Evolutionary conservation across 2,113 vertebrate genomes (phyloP), one percentile per base, ranked within the genome.

Genomic region (Poeciliopsis prolifica): DNA sequence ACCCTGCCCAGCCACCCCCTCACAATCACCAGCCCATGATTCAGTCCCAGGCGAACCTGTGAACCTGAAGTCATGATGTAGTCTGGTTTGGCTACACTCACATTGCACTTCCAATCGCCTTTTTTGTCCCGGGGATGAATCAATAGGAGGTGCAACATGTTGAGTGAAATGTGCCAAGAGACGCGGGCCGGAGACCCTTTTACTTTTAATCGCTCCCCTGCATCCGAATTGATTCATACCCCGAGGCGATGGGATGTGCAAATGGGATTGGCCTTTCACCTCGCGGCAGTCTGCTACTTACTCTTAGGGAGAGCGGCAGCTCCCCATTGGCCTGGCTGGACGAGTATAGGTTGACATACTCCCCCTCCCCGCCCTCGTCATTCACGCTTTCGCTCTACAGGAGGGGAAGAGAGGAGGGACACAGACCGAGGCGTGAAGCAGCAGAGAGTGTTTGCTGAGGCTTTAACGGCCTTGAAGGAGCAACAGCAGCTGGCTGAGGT

Each of bases 331-430:
- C 95, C 90, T 96, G 97, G 93, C 94, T 95, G 93, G 97, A 96
- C 77, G 97, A 96, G 89, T 96, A 98, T 89, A 99, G 95, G 96
- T 93, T 96, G 95, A 98, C 96, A 63, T 98, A 97, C 92, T 99
- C 97, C 88, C 97, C 97, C 95, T 98, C 97, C 84, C 97, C 96
- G 88, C 95, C 94, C 87, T 97, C 97, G 92, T 97, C 96, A 80
- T 95, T 96, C 93, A 95, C 92, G 79, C 94, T 94, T 92, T 96
- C 96, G 87, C 96, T 98, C 97, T 99, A 95, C 33, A 87, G 92
- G 93, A 92, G 95, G 87, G 86, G 80, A 77, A 90, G 84, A 68
- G 84, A 75, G 88, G 76, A 68, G 78, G 82, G 77, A 33, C 70
- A 70, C 40, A 85, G 73, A 69, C 72, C n/a, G 67, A 58, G 24